phyloP scores from a whole-genome alignment of 2,113 vertebrate species.

The Mobula hypostoma region DNA sequence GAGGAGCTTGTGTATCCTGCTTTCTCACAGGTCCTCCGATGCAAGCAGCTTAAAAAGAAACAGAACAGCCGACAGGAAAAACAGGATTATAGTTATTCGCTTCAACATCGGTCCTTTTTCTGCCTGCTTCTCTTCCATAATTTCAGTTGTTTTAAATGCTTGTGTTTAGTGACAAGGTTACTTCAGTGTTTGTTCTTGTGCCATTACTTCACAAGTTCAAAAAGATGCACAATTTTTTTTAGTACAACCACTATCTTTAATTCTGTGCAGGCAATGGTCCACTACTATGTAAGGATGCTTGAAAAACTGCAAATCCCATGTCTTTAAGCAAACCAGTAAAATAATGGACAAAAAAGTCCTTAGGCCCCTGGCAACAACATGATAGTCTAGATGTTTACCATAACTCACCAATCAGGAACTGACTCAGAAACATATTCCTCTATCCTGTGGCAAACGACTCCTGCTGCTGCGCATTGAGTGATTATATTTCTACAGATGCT shows the following conservation, averaged over 20 bases:
- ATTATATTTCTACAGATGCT: too few species aligned
- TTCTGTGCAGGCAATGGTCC: neutral
- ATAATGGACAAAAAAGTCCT: neutral
- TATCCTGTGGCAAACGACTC: neutral
- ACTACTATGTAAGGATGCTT: neutral
- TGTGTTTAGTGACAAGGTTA: neutral
- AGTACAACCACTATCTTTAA: neutral
- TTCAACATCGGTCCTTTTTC: neutral
- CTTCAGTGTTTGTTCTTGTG: neutral
- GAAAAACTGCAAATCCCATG: neutral
- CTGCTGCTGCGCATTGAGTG: too few species aligned
- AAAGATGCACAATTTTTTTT: neutral
- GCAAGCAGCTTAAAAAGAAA: neutral
- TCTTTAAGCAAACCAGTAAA: neutral
- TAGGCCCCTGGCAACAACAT: neutral
- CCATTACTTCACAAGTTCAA: neutral
- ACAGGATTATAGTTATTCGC: neutral
- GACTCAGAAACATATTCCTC: neutral
- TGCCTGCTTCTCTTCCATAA: neutral
- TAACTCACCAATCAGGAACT: neutral
- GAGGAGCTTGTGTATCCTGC: neutral
- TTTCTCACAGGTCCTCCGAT: neutral
- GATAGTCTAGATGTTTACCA: neutral
- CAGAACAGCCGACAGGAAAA: neutral
- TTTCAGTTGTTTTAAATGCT: neutral